Conservation (phyloP, 2,888 invertebrate species). For the Drosophila rubida region DNA sequence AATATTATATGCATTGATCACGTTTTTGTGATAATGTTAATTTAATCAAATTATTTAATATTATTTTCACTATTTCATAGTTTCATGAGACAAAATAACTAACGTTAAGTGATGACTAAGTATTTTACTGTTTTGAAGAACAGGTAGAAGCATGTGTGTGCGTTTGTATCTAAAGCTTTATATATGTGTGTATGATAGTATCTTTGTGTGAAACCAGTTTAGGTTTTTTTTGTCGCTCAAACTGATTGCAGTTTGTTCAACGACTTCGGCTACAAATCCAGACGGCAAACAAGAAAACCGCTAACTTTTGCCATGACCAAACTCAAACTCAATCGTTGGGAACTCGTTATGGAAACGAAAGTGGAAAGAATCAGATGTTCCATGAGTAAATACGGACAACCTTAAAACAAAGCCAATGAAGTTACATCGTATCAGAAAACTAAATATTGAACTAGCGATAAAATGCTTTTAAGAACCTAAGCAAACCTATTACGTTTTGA, state of each 20-base stretch:
- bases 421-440: neutral
- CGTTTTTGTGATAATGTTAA: constrained; percentile 28
- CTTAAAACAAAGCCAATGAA: neutral
- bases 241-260: constrained; percentile 55
- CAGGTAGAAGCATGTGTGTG: constrained; percentile 31
- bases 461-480: constrained; percentile 8
- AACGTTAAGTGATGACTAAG: constrained; percentile 41
- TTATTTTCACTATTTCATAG: neutral
- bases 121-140: constrained; percentile 25
- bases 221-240: constrained; percentile 36
- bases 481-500: neutral
- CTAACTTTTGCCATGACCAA: constrained; percentile 56
- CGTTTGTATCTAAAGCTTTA: neutral
- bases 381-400: constrained; percentile 11
- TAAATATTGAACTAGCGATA: constrained; percentile 9
- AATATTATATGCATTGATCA: constrained; percentile 22
- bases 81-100: neutral
- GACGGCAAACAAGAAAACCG: constrained; percentile 29
- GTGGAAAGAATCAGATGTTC: constrained; percentile 39
- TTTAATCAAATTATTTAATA: constrained; percentile 40
- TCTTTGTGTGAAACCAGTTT: constrained; percentile 43
- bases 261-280: constrained; percentile 25
- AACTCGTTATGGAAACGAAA: constrained; percentile 58
- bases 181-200: constrained; percentile 9
- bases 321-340: constrained; percentile 14